Conservation (phyloP, 2,888 invertebrate genomes). For the Cheilosia grossa region DNA sequence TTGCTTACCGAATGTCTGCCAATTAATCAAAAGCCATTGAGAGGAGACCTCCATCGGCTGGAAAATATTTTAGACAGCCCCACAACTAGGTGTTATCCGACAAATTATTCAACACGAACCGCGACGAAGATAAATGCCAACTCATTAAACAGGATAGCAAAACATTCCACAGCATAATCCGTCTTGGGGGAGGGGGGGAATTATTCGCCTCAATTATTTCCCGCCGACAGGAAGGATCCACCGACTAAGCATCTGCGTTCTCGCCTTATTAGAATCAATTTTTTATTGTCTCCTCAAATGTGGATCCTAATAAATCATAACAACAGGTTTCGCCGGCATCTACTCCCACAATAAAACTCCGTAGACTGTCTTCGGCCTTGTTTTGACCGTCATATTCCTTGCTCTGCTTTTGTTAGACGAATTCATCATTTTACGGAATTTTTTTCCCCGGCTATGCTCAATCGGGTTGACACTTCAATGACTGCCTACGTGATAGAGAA, state of each 20-base stretch:
- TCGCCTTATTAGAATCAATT: conserved; percentile 52
- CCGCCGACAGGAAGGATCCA: conserved; percentile 46
- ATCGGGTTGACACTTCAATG: conserved; percentile 59
- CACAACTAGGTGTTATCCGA: conserved; percentile 1
- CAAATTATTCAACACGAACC: conserved; percentile 10
- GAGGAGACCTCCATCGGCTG: background rate
- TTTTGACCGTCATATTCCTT: conserved; percentile 23
- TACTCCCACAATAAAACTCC: background rate
- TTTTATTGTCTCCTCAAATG: conserved; percentile 40
- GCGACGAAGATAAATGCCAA: conserved; percentile 51
- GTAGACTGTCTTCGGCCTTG: conserved; percentile 16
- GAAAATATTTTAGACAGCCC: background rate
- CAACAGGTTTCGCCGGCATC: conserved; percentile 25
- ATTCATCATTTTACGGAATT: conserved; percentile 50
- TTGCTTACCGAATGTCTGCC: background rate
- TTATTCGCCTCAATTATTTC: conserved; percentile 39
- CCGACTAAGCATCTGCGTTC: conserved; percentile 8
- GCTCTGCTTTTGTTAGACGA: conserved; percentile 36
- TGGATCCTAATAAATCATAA: conserved; percentile 63
- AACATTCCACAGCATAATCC: conserved; percentile 39
- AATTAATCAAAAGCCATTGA: conserved; percentile 12
- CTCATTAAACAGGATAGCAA: conserved; percentile 53
- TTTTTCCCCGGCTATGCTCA: conserved; percentile 39
- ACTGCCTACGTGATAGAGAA: conserved; percentile 50
- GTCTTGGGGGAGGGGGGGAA: conserved; percentile 28